A percentile compares a stretch with the other conserved stretches of the same genome.
These are phyloP conservation scores for Bicyclus anynana DNA, from an alignment of 1,140 invertebrate species.

Conservation along the genomic window DNA sequence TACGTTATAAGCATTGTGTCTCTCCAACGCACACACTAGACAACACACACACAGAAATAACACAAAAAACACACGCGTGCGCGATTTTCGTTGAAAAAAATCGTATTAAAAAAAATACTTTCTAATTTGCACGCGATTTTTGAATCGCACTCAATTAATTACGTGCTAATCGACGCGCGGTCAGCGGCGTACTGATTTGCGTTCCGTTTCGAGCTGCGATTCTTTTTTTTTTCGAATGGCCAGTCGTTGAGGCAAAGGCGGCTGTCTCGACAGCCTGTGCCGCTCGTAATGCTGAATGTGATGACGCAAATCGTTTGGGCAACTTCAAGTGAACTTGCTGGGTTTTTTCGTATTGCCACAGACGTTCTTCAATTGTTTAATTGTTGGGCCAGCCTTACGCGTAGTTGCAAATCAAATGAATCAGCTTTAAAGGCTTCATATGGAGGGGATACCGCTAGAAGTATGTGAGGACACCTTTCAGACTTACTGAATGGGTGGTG, in stretches of 20 bases:
- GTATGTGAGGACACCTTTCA: too few species aligned
- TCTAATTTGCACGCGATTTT: constrained; percentile 47
- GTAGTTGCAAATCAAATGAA: not conserved
- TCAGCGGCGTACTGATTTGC: constrained; percentile 43
- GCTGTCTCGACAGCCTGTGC: constrained; percentile 34
- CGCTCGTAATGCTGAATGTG: constrained; percentile 39
- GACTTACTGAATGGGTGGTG: too few species aligned
- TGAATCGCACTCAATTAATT: constrained; percentile 18
- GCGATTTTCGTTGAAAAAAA: constrained; percentile 8
- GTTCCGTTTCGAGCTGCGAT: constrained; percentile 35
- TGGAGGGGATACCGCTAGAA: too few species aligned
- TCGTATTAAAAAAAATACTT: constrained; percentile 26
- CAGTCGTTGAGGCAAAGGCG: constrained; percentile 19
- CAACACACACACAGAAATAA: constrained; percentile 52
- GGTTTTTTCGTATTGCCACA: constrained; percentile 58
- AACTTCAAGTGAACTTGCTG: constrained; percentile 37
- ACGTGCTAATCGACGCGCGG: constrained; percentile 43
- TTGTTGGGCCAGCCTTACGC: constrained; percentile 8
- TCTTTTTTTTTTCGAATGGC: constrained; percentile 43
- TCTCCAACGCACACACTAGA: constrained; percentile 40
- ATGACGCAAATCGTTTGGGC: constrained; percentile 69
- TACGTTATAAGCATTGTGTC: constrained; percentile 66
- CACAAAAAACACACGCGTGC: constrained; percentile 40
- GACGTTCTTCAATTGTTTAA: constrained; percentile 16
- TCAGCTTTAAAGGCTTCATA: not conserved